phyloP scores from a whole-genome alignment of 2,113 vertebrate species.

The Gracilinanus agilis region DNA sequence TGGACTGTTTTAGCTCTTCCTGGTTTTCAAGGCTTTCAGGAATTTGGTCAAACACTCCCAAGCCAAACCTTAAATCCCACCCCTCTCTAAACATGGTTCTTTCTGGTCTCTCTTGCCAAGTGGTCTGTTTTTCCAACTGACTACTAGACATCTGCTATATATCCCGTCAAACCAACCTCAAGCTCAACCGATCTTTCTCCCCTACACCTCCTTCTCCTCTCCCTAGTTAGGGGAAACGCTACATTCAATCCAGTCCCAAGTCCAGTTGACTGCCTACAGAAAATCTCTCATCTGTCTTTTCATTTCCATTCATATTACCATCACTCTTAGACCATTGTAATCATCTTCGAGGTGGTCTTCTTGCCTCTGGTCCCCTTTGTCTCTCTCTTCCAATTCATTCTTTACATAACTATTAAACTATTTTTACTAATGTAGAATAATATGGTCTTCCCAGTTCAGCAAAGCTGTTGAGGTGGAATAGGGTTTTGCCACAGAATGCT shows the following conservation, averaged over 20 bases:
- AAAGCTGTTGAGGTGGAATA: neutral
- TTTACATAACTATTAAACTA: neutral
- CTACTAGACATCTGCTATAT: neutral
- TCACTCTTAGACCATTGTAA: neutral
- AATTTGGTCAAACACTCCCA: neutral
- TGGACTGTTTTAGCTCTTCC: neutral
- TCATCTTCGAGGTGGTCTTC: neutral
- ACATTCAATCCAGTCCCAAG: neutral
- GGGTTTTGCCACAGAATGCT: neutral
- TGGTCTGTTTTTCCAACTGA: neutral
- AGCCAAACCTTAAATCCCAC: neutral
- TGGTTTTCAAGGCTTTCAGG: neutral
- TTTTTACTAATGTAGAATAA: neutral
- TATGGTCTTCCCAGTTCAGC: neutral
- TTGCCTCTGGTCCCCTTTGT: neutral
- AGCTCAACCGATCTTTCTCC: neutral
- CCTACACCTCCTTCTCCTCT: neutral
- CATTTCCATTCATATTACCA: neutral
- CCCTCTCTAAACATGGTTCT: neutral
- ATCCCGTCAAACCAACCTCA: neutral
- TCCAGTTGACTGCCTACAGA: neutral
- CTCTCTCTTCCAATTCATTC: neutral
- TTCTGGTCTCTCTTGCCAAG: neutral
- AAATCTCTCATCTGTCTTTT: neutral
- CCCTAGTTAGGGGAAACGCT: neutral